phyloP scores from a whole-genome alignment of 2,113 vertebrate species.

The Caretta caretta region DNA sequence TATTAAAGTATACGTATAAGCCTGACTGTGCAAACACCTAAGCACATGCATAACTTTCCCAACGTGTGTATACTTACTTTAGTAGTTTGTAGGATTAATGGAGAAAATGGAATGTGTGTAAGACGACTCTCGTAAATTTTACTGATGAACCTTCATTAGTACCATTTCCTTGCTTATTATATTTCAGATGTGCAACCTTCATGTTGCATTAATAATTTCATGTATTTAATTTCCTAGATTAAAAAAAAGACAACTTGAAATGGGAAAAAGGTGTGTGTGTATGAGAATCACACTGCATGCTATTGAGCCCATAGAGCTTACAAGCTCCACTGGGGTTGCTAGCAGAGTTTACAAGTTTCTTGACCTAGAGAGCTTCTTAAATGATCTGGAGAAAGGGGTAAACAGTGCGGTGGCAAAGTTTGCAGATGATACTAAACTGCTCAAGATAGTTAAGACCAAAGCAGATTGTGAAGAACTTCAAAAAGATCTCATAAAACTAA shows the following conservation, averaged over 20 bases:
- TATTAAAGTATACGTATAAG: not conserved
- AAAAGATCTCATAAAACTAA: too few relatives aligned
- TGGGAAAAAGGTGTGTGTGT: accelerated
- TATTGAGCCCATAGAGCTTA: not conserved
- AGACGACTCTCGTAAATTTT: accelerated
- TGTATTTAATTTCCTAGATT: not conserved
- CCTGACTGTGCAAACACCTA: constrained; percentile 40
- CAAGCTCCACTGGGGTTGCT: not conserved
- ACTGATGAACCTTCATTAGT: not conserved
- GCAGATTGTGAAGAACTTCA: too few relatives aligned
- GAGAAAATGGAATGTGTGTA: accelerated
- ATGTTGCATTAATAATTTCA: not conserved
- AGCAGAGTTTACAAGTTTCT: not conserved
- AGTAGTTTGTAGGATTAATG: not conserved
- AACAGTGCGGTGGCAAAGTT: too few relatives aligned
- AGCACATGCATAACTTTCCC: not conserved
- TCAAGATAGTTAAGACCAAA: too few relatives aligned
- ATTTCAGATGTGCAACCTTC: not conserved
- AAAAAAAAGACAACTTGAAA: accelerated
- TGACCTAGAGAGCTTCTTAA: not conserved
- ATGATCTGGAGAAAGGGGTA: too few relatives aligned
- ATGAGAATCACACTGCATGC: accelerated
- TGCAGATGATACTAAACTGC: too few relatives aligned
- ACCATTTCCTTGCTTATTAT: not conserved
- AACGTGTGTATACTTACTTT: accelerated